phyloP scores from a whole-genome alignment of 2,797 vertebrate genomes.

The Setipinna tenuifilis region DNA sequence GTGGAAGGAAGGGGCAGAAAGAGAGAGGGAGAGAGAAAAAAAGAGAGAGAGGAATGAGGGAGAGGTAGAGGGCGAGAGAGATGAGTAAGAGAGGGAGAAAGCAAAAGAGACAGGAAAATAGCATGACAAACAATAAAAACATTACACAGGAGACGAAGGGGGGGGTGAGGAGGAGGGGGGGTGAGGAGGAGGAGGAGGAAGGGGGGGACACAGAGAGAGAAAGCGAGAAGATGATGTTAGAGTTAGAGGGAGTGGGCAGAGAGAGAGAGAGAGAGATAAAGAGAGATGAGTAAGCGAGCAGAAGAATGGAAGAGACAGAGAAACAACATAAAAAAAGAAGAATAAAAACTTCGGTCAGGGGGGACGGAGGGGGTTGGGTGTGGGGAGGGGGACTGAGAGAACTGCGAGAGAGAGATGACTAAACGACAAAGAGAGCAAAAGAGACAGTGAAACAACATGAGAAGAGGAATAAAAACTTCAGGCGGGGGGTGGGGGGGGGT shows the following conservation, averaged over 20 bases:
- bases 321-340: too few relatives aligned
- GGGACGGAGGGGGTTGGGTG: too few relatives aligned
- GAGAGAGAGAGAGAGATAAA: neutral
- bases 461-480: too few relatives aligned
- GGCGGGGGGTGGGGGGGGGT: too few relatives aligned
- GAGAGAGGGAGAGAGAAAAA: constrained; percentile 38
- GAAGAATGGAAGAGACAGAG: too few relatives aligned
- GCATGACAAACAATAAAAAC: too few relatives aligned
- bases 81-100: constrained; percentile 65
- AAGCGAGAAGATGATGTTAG: neutral
- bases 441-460: too few relatives aligned
- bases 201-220: neutral
- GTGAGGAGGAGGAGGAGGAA: constrained; percentile 62
- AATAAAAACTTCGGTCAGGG: too few relatives aligned
- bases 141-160: too few relatives aligned
- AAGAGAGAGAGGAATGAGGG: constrained; percentile 43
- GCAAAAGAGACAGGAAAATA: too few relatives aligned
- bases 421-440: too few relatives aligned
- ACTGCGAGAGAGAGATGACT: neutral
- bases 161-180: constrained; percentile 58
- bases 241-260: neutral
- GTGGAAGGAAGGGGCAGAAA: constrained; percentile 14
- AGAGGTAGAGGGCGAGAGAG: constrained; percentile 39
- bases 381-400: neutral
- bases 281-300: too few relatives aligned